phyloP scores from a whole-genome alignment of 2,797 vertebrate genomes.

The Hippoglossus hippoglossus region DNA sequence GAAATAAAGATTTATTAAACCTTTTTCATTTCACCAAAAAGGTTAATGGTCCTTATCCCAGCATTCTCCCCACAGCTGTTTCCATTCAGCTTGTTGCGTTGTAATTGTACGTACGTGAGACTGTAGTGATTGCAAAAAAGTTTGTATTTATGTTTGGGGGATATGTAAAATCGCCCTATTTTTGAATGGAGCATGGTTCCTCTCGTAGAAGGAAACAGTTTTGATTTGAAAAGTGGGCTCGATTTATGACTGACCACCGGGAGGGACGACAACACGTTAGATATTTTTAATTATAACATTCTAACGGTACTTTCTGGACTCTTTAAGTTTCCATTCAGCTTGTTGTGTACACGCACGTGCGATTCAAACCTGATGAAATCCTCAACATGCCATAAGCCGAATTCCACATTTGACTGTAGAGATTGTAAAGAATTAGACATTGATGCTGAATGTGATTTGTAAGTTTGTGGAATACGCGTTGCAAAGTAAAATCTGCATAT shows the following conservation, averaged over 20 bases:
- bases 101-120: neutral
- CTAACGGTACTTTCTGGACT: neutral
- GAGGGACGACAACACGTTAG: slow-evolving; percentile 1
- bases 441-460: too few relatives aligned
- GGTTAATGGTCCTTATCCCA: neutral
- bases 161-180: neutral
- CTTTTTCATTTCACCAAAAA: neutral
- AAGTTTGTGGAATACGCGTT: too few relatives aligned
- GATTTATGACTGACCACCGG: slow-evolving; percentile 10
- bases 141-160: neutral
- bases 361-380: too few relatives aligned
- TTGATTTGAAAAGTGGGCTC: slow-evolving; percentile 56
- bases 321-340: neutral
- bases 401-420: too few relatives aligned
- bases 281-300: neutral
- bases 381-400: too few relatives aligned
- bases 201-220: slow-evolving; percentile 28
- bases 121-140: neutral
- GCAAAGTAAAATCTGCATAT: too few relatives aligned
- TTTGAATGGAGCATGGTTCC: neutral
- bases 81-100: slow-evolving; percentile 18
- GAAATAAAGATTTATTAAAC: too few relatives aligned
- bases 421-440: too few relatives aligned
- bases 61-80: slow-evolving; percentile 21
- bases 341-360: too few relatives aligned